phyloP scores from a whole-genome alignment of 2,797 vertebrate genomes.

The Centropyge bicolor region DNA sequence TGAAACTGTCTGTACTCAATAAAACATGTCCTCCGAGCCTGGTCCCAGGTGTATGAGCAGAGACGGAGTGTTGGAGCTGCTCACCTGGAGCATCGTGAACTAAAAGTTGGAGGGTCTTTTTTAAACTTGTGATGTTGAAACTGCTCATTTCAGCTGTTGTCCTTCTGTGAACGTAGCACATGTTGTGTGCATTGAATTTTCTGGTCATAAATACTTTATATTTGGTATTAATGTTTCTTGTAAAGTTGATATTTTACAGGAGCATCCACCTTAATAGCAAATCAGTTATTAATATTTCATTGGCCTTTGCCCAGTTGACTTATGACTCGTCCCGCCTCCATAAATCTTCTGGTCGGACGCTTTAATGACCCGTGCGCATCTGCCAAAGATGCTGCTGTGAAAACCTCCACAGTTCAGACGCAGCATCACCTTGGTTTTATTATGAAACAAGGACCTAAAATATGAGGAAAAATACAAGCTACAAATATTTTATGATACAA shows the following conservation, averaged over 20 bases:
- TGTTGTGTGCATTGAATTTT: not conserved
- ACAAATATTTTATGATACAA: not conserved
- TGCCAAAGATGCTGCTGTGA: conserved; percentile 28
- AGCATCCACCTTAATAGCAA: conserved; percentile 40
- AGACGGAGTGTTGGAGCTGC: not conserved
- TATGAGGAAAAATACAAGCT: not conserved
- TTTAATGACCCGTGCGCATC: conserved; percentile 36
- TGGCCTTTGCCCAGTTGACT: conserved; percentile 43
- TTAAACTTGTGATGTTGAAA: not conserved
- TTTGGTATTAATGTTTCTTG: conserved; percentile 20
- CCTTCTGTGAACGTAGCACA: not conserved
- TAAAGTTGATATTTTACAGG: conserved; percentile 33
- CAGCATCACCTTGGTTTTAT: not conserved
- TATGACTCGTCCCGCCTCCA: conserved; percentile 19
- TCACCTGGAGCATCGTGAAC: no score
- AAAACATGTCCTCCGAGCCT: not conserved
- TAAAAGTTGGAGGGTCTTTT: no score
- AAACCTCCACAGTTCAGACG: conserved; percentile 25
- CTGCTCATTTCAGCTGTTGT: not conserved
- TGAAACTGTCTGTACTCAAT: not conserved
- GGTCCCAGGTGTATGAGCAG: no score
- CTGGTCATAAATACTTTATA: conserved; percentile 5
- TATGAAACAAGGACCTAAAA: not conserved
- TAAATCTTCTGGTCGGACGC: conserved; percentile 38
- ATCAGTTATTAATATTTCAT: conserved; percentile 60